Percentiles rank a stretch among this genome's conserved stretches.
These are phyloP conservation scores for Eupeodes luniger DNA, from an alignment of 2,888 invertebrate species.

Conservation along the genomic window DNA sequence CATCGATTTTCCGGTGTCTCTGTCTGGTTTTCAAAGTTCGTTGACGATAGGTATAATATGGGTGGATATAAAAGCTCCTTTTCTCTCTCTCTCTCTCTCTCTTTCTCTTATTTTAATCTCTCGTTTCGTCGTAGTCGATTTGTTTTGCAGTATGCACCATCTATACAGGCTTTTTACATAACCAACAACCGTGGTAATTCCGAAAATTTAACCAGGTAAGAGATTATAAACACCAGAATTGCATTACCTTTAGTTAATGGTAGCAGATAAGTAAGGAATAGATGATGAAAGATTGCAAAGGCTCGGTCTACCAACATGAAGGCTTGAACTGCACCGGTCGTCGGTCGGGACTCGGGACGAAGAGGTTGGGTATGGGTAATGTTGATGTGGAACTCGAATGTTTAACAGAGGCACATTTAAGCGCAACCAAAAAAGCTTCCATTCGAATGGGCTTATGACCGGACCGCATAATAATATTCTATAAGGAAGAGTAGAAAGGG, in stretches of 20 bases:
- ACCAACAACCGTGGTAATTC: constrained; percentile 19
- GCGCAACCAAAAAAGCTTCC: constrained; percentile 10
- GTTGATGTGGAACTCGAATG: not conserved
- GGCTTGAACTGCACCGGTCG: not conserved
- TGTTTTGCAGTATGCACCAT: not conserved
- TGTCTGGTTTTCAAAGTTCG: constrained; percentile 41
- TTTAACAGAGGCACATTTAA: not conserved
- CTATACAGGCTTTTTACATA: constrained; percentile 44
- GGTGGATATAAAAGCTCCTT: constrained; percentile 46
- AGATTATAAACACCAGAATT: constrained; percentile 41
- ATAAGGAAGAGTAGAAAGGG: not conserved
- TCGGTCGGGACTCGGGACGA: too few species aligned
- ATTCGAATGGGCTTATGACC: not conserved
- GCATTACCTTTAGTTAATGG: constrained; percentile 15
- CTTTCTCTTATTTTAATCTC: not conserved
- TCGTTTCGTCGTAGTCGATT: not conserved
- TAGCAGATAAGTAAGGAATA: not conserved
- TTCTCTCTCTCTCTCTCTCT: not conserved
- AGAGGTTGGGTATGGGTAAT: not conserved
- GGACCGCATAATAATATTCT: not conserved
- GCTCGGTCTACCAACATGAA: not conserved
- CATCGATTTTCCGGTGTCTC: constrained; percentile 73
- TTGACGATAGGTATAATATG: not conserved
- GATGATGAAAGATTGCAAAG: not conserved
- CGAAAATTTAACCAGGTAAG: constrained; percentile 44